Percentiles rank a stretch among this genome's conserved stretches.
Evolutionary conservation across 2,797 vertebrate species (phyloP).

Genomic region (Dermochelys coriacea): DNA sequence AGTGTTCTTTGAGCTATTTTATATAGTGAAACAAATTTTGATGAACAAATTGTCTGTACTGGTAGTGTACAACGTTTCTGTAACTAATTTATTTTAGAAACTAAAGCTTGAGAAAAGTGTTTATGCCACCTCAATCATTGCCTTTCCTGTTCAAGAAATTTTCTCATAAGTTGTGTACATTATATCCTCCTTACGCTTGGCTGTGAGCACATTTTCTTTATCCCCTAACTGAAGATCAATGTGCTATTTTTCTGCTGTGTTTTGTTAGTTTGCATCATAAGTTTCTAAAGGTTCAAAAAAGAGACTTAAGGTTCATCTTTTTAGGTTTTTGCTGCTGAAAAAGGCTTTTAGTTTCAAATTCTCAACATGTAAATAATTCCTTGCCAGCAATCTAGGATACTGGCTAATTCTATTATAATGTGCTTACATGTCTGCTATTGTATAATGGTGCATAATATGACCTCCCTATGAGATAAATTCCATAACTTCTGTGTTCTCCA

Average conservation of each 20-base stretch:
- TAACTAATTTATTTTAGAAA: not conserved
- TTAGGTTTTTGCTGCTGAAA: not conserved
- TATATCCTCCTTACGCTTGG: not conserved
- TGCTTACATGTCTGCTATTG: not conserved
- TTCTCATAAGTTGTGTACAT: not conserved
- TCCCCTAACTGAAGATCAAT: not conserved
- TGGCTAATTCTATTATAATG: not conserved
- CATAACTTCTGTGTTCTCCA: not conserved
- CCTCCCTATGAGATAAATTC: not conserved
- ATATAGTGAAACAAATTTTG: conserved; percentile 7
- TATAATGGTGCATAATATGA: not conserved
- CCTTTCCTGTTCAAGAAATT: not conserved
- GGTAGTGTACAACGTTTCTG: not conserved
- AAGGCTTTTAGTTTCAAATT: not conserved
- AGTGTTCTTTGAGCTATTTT: conserved; percentile 14
- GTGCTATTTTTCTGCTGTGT: not conserved
- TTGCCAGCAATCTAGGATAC: not conserved
- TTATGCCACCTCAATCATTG: not conserved
- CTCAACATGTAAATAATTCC: not conserved
- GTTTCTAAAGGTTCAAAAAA: not conserved
- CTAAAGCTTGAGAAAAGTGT: not conserved
- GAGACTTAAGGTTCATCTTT: not conserved
- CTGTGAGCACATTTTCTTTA: not conserved
- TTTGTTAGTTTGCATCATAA: not conserved
- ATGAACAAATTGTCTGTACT: conserved; percentile 15